phyloP scores from a whole-genome alignment of 2,888 invertebrate species.

The Cantharis rufa region DNA sequence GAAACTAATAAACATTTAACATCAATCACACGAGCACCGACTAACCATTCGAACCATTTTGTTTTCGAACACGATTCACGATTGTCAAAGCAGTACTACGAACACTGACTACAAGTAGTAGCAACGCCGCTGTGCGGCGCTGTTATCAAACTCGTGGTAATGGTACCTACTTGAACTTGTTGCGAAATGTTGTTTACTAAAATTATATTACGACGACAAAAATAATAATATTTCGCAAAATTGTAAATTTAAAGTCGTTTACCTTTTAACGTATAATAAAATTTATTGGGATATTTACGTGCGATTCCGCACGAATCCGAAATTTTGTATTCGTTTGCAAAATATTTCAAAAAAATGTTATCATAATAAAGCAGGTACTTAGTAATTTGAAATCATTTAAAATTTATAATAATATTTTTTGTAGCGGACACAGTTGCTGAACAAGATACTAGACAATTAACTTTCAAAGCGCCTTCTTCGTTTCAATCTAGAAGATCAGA shows the following conservation, averaged over 20 bases:
- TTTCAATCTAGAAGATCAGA: too few species aligned
- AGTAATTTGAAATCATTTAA: too few species aligned
- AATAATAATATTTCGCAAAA: not conserved
- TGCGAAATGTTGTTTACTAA: not conserved
- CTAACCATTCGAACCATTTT: conserved; percentile 18
- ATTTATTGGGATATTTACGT: not conserved
- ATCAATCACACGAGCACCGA: conserved; percentile 3
- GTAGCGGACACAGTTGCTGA: too few species aligned
- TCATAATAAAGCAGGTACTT: too few species aligned
- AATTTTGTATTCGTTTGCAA: too few species aligned
- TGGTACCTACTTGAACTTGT: not conserved
- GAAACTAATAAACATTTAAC: not conserved
- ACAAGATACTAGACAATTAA: too few species aligned
- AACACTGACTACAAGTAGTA: not conserved
- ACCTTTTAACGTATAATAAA: not conserved
- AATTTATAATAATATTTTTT: too few species aligned
- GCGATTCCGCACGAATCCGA: not conserved
- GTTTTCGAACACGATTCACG: conserved; percentile 2
- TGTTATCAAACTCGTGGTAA: not conserved
- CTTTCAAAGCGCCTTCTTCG: too few species aligned
- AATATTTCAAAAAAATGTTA: too few species aligned
- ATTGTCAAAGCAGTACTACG: not conserved
- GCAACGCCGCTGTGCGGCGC: not conserved
- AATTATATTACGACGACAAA: not conserved
- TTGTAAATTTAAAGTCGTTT: not conserved